Evolutionary conservation across 1,140 invertebrate species (phyloP).

Genomic region (Lucilia sericata): DNA sequence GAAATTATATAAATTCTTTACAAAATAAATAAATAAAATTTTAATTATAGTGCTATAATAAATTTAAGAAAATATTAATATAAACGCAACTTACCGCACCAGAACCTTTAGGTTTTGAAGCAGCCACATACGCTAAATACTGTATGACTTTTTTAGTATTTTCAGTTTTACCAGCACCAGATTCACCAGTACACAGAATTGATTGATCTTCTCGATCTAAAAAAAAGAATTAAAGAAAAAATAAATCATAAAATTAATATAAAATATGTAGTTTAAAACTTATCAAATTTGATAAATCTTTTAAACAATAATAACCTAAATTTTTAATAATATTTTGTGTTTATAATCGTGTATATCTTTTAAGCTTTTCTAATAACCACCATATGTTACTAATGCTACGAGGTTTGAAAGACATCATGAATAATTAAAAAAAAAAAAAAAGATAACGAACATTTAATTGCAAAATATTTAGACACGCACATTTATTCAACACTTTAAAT

Average conservation of each 20-base stretch:
- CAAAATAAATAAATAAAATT: not conserved
- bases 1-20: not conserved
- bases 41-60: not conserved
- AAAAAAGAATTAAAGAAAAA: conserved; percentile 57
- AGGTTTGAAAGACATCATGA: not conserved
- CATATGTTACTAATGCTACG: not conserved
- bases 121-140: conserved; percentile 98
- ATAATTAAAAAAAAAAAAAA: not conserved
- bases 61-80: not conserved
- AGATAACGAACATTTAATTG: conserved; percentile 18
- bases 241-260: not conserved
- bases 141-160: conserved; percentile 99
- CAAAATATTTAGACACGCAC: not conserved
- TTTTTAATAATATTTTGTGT: too few species aligned
- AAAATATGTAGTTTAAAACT: not conserved
- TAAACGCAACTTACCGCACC: conserved; percentile 81
- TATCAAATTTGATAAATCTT: not conserved
- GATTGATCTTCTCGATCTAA: conserved; percentile 99
- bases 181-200: conserved; percentile 99
- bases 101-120: conserved; percentile 91
- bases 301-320: too few species aligned
- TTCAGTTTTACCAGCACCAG: conserved; percentile 99
- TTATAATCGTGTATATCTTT: too few species aligned
- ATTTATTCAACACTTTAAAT: conserved; percentile 20
- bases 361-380: not conserved